Percentiles rank a stretch among this genome's conserved stretches.
Conservation (phyloP, 2,113 vertebrate species). For the Excalfactoria chinensis region DNA sequence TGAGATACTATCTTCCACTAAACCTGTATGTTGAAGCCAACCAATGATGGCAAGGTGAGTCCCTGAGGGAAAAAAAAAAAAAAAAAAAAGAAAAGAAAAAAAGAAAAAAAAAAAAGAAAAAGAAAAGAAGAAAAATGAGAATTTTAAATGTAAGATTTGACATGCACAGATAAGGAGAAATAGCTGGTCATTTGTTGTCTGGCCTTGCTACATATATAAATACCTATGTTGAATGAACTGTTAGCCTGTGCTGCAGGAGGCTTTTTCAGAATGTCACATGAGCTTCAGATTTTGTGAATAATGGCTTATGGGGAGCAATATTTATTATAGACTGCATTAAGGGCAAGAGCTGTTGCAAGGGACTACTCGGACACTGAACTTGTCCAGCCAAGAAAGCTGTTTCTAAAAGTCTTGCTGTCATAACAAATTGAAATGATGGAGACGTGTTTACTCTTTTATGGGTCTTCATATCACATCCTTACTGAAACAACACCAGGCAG, state of each 20-base stretch:
- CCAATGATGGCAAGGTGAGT: slow-evolving; percentile 78
- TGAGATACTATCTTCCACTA: slow-evolving; percentile 77
- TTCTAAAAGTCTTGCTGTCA: slow-evolving; percentile 42
- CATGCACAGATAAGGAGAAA: slow-evolving; percentile 55
- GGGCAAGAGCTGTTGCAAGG: slow-evolving; percentile 56
- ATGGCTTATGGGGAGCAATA: slow-evolving; percentile 61
- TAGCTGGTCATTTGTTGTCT: slow-evolving; percentile 62
- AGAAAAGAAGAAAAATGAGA: neutral
- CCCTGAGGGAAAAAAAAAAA: neutral
- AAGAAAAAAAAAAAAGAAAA: neutral
- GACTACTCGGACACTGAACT: slow-evolving; percentile 21
- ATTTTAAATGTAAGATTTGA: slow-evolving; percentile 77
- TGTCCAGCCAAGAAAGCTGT: slow-evolving; percentile 54
- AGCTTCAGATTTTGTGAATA: slow-evolving; percentile 75
- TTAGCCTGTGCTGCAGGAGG: slow-evolving; percentile 79
- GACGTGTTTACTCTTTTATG: slow-evolving; percentile 65
- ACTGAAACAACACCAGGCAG: slow-evolving; percentile 76
- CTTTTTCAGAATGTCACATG: slow-evolving; percentile 75
- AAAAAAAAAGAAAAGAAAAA: neutral
- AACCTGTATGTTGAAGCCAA: slow-evolving; percentile 80
- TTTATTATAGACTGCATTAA: slow-evolving; percentile 68
- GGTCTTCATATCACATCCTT: slow-evolving; percentile 71
- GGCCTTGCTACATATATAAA: slow-evolving; percentile 63
- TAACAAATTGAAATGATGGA: slow-evolving; percentile 59
- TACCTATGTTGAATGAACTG: slow-evolving; percentile 70